Base-by-base conservation (phyloP, 2,888 invertebrate species). In the Thecophora atra region DNA sequence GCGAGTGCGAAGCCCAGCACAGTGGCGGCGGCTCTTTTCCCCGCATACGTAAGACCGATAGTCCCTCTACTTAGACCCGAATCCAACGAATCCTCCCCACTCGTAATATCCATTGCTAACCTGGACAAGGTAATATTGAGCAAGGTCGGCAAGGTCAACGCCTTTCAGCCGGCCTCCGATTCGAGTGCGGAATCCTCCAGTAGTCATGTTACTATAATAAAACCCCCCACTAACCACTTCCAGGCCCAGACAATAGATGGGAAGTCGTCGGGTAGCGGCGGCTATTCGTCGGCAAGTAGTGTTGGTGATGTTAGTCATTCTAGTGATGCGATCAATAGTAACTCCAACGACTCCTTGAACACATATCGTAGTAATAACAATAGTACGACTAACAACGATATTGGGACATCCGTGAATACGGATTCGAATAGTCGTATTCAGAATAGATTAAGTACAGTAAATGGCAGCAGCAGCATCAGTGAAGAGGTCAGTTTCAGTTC, bases 61-160 rank as follows among this genome's bases (percentile, higher is more conserved):
- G 82, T 84, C 78, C 84, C 86, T 77, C 80, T 85, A 69, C 77
- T 85, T 70, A 81, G 85, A 74, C 85, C 86, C 75, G 84, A 86
- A 80, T 86, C 84, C 73, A 87, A 87, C 80, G 86, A 86, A 79
- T 85, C 85, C 78, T 82, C 85, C 77, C 86, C 85, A 75, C 79
- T 87, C 79, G 86, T 87, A 76, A 87, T 87, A 78, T 86, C 87
- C 73, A 84, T 87, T 77, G 84, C 86, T 71, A 87, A 86, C 79
- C 80, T 87, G 77, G 87, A 87, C 77, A 83, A 85, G 80, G 86
- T 87, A 74, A 84, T 86, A 74, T 78, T 87, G 73, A 86, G 86
- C 79, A 87, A 87, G 85, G 83, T 84, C 72, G 77, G 78, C 66
- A 79, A 80, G 70, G 75, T 80, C 62, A 30, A 21, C n/a, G 68